Conservation (phyloP, 2,888 invertebrate genomes). For the Morinoia aosen region DNA sequence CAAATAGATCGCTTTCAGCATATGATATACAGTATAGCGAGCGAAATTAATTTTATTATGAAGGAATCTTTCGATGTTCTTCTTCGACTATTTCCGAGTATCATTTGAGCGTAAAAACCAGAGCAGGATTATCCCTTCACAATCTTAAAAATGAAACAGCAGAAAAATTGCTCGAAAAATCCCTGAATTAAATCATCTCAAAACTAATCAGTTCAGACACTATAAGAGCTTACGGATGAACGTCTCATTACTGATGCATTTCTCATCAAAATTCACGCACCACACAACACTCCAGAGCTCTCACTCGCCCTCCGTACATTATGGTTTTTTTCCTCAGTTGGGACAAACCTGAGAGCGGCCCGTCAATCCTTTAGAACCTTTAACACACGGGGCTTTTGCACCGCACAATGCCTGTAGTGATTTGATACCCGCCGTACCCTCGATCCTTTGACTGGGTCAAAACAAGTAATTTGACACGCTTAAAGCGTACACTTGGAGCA, state of each 20-base stretch:
- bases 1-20: too few relatives aligned
- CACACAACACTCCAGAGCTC: neutral
- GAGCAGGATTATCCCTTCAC: neutral
- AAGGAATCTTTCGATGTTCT: neutral
- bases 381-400: neutral
- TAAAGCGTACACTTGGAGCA: neutral
- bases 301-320: neutral
- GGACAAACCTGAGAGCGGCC: neutral
- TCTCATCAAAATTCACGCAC: constrained; percentile 10
- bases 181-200: neutral
- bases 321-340: neutral
- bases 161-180: neutral
- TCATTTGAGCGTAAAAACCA: neutral
- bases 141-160: neutral
- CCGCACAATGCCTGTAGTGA: neutral
- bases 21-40: too few relatives aligned
- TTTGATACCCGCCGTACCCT: neutral
- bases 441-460: neutral
- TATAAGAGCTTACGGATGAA: neutral
- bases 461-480: constrained; percentile 42
- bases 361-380: neutral
- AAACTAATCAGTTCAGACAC: neutral
- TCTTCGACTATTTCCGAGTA: neutral
- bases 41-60: neutral
- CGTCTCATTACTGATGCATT: constrained; percentile 10